Percentiles rank a stretch among this genome's conserved stretches.
phyloP scores from a whole-genome alignment of 2,888 invertebrate genomes.

The Mactromeris polynyma region DNA sequence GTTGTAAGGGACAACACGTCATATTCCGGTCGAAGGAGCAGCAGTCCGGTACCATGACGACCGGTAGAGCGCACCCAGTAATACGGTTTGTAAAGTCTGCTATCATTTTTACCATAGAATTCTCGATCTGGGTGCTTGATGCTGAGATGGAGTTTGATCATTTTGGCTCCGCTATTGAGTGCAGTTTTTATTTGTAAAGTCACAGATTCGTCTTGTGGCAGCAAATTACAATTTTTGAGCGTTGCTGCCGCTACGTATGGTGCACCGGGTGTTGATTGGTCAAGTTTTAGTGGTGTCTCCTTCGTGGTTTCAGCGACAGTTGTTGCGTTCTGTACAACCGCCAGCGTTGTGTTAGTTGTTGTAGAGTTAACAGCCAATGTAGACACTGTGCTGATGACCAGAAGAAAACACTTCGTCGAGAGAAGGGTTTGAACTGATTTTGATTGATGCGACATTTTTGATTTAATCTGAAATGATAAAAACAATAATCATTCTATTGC shows the following conservation, averaged over 20 bases:
- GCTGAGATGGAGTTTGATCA: conserved; percentile 60
- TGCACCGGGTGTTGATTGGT: neutral
- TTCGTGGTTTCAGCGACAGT: neutral
- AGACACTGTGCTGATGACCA: neutral
- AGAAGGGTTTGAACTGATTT: neutral
- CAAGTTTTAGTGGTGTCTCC: neutral
- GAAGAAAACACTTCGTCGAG: neutral
- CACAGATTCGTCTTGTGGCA: conserved; percentile 37
- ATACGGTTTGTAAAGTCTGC: conserved; percentile 60
- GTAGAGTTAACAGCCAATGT: neutral
- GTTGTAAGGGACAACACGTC: conserved; percentile 78
- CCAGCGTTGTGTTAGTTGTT: neutral
- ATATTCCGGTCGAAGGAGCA: conserved; percentile 81
- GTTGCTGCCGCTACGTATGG: conserved; percentile 31
- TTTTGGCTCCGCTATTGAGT: conserved; percentile 53
- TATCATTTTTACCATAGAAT: conserved; percentile 27
- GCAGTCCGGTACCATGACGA: conserved; percentile 78
- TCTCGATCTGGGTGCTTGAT: conserved; percentile 36
- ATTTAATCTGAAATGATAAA: conserved; percentile 7
- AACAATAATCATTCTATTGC: neutral
- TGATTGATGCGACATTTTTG: neutral
- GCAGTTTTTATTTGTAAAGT: conserved; percentile 39
- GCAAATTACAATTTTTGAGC: conserved; percentile 39
- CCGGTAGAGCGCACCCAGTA: conserved; percentile 77
- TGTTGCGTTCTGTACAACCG: no score